Conservation (phyloP, 2,113 vertebrate species). For the Nycticorax nycticorax region DNA sequence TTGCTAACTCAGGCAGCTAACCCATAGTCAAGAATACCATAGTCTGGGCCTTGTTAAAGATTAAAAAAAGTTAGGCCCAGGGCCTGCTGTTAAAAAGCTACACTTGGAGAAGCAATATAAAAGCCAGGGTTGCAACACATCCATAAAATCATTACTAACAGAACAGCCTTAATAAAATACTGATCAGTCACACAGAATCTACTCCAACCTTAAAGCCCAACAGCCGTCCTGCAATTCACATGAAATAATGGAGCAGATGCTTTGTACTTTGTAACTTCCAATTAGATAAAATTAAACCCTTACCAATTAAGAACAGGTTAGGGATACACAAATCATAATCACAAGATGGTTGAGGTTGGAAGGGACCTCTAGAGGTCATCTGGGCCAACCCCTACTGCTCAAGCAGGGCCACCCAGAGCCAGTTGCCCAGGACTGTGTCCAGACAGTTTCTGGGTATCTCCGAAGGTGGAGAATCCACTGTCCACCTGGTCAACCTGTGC, state of each 20-base stretch:
- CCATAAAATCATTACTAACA: neutral
- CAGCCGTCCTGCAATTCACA: neutral
- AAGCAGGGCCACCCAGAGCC: neutral
- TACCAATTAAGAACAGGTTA: neutral
- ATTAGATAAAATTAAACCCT: neutral
- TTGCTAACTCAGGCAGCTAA: neutral
- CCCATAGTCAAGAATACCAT: neutral
- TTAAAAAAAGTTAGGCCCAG: neutral
- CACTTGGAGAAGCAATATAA: neutral
- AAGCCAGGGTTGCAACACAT: neutral
- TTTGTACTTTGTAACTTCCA: neutral
- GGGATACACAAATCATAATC: neutral
- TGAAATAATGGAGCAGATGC: neutral
- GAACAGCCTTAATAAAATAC: neutral
- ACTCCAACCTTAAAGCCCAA: neutral
- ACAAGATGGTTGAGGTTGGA: neutral
- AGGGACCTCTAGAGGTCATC: neutral
- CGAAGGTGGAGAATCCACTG: neutral
- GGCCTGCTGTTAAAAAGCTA: neutral
- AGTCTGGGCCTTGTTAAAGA: neutral
- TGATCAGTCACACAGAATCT: neutral
- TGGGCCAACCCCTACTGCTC: neutral
- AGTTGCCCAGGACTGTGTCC: neutral
- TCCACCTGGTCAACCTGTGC: neutral
- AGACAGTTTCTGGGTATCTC: neutral